Evolutionary conservation across 2,888 invertebrate genomes (phyloP).

Genomic region (Lasioglossum marginatum): DNA sequence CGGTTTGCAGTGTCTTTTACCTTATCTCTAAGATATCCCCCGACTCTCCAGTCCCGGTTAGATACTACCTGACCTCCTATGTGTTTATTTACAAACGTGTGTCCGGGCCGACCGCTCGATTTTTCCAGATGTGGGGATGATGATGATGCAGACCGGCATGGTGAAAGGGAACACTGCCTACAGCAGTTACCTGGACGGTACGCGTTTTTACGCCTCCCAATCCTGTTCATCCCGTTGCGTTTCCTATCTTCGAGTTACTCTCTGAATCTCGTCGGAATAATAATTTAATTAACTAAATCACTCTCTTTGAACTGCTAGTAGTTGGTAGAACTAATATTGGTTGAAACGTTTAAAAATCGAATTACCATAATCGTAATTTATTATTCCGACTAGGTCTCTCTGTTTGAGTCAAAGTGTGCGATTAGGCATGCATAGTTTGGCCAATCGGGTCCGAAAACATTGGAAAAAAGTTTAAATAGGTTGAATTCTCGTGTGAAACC

Average conservation of each 20-base stretch:
- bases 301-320: not conserved
- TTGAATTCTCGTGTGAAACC: not conserved
- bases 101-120: constrained; percentile 80
- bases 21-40: constrained; percentile 14
- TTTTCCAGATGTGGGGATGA: constrained; percentile 98
- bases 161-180: constrained; percentile 94
- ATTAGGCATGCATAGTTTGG: not conserved
- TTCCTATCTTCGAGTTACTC: constrained; percentile 47
- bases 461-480: not conserved
- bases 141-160: constrained; percentile 98
- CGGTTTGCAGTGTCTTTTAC: not conserved
- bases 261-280: constrained; percentile 63
- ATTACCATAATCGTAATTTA: not conserved
- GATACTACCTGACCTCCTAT: constrained; percentile 1
- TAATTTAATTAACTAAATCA: not conserved
- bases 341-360: not conserved
- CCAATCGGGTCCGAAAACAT: not conserved
- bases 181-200: constrained; percentile 93
- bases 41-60: constrained; percentile 2
- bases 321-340: constrained; percentile 3
- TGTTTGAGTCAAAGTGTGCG: constrained; percentile 42
- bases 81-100: constrained; percentile 62
- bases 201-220: constrained; percentile 85
- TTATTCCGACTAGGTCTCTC: constrained; percentile 62
- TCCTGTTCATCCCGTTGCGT: constrained; percentile 57